phyloP scores from a whole-genome alignment of 1,140 invertebrate species.

The Mya arenaria region DNA sequence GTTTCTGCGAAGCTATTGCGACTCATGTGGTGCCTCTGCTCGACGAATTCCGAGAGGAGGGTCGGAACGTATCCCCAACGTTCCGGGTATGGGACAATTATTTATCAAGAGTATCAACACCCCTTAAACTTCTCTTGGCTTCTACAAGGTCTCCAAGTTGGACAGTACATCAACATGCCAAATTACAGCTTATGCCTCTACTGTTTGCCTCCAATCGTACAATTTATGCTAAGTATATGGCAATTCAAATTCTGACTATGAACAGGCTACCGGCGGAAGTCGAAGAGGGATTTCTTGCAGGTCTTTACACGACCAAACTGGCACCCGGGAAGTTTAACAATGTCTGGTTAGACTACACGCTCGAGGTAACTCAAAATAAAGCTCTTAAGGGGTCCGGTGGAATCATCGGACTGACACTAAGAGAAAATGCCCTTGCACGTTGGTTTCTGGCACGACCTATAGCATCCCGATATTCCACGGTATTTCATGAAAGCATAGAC shows the following conservation, averaged over 20 bases:
- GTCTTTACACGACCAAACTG: background rate
- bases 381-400: slow-evolving; percentile 8
- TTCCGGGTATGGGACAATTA: slow-evolving; percentile 34
- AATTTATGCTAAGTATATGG: background rate
- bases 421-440: slow-evolving; percentile 1
- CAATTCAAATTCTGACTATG: background rate
- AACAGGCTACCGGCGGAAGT: background rate
- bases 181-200: background rate
- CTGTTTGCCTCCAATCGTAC: slow-evolving; percentile 3
- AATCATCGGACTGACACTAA: slow-evolving; percentile 18
- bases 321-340: background rate
- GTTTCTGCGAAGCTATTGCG: too few species aligned
- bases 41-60: background rate
- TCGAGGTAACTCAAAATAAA: slow-evolving; percentile 33
- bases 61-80: background rate
- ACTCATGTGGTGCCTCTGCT: too few species aligned
- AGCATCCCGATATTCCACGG: too few species aligned
- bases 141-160: background rate
- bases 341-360: slow-evolving; percentile 16
- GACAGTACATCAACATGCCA: background rate
- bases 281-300: background rate
- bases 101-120: background rate
- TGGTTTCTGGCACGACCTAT: slow-evolving; percentile 15
- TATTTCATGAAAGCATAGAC: too few species aligned
- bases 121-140: background rate